Conservation (phyloP, 2,113 vertebrate species). For the Protobothrops mucrosquamatus region DNA sequence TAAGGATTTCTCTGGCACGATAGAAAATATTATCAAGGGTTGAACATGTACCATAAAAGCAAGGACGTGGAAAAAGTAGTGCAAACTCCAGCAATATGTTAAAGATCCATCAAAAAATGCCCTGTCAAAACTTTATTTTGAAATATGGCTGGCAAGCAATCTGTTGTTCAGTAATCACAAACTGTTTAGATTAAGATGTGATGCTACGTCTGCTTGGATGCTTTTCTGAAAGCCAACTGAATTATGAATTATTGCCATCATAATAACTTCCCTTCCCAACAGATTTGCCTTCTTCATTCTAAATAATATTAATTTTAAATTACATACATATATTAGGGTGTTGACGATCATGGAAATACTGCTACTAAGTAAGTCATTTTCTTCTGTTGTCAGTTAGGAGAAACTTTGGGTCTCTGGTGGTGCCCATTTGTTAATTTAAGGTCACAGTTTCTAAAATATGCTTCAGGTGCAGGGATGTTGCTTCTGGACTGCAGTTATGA, state of each 20-base stretch:
- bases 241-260: background rate
- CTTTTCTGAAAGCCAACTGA: background rate
- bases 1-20: background rate
- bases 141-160: background rate
- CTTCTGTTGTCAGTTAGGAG: background rate
- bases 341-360: background rate
- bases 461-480: background rate
- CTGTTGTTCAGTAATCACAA: background rate
- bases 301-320: background rate
- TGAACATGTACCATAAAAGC: background rate
- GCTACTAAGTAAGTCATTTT: background rate
- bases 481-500: background rate
- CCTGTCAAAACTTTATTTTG: rapidly evolving
- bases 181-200: background rate
- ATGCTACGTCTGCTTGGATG: background rate
- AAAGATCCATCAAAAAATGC: slow-evolving; percentile 10
- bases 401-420: background rate
- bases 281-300: background rate
- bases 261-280: background rate
- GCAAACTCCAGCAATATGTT: background rate
- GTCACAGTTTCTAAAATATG: background rate
- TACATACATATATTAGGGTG: background rate
- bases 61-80: background rate
- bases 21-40: slow-evolving; percentile 20
- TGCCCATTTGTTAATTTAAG: background rate